Evolutionary conservation across 92 coral and sea anemone species (phyloP).

Genomic region (Diadumene lineata): DNA sequence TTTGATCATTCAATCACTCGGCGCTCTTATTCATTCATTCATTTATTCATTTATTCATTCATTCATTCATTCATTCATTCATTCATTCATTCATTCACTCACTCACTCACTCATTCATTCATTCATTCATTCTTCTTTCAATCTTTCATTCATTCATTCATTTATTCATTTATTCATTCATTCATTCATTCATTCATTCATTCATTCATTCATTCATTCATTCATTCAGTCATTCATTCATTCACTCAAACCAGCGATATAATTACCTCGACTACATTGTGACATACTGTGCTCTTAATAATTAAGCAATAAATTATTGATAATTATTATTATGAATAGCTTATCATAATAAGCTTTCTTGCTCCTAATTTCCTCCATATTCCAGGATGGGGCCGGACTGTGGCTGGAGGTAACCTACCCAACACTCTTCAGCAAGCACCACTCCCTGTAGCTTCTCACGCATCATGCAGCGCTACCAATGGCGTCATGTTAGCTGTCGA

Average conservation of each 20-base stretch:
- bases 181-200: background rate
- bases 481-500: conserved; percentile 22
- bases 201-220: too few relatives aligned
- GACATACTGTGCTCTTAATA: too few relatives aligned
- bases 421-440: conserved; percentile 44
- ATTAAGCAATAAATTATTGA: too few relatives aligned
- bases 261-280: too few relatives aligned
- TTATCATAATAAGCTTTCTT: too few relatives aligned
- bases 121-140: background rate
- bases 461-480: conserved; percentile 1
- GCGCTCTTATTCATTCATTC: background rate
- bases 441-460: conserved; percentile 37
- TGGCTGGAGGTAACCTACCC: conserved; percentile 36
- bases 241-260: too few relatives aligned
- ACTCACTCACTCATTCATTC: background rate
- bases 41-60: background rate
- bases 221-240: too few relatives aligned
- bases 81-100: background rate
- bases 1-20: too few relatives aligned
- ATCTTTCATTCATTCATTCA: background rate
- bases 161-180: too few relatives aligned
- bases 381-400: conserved; percentile 58
- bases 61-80: too few relatives aligned
- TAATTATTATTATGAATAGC: too few relatives aligned
- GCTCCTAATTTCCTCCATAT: too few relatives aligned